Evolutionary conservation across 2,797 vertebrate species (phyloP), one percentile per base, ranked within the genome.

Genomic region (Acrossocheilus wenchowensis): DNA sequence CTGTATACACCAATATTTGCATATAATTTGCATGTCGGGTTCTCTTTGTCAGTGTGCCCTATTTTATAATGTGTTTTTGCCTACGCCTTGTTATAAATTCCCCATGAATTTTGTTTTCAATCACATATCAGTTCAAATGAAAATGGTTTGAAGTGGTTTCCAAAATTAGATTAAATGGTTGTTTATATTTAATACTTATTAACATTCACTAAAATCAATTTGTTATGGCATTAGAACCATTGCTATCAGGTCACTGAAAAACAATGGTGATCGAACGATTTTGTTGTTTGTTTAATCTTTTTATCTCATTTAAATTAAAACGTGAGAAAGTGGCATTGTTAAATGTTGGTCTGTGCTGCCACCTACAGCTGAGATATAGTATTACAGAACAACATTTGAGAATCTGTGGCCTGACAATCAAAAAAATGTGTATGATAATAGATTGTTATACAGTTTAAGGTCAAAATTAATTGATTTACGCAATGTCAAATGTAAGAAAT

Each of bases 281-380:
- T 52, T 52, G 19, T 36, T 77, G 15, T 43, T 43, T 72, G 36
- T 6, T 75, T 50, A 14, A 60, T n/a, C 7, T 10, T 74, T 17
- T 50, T 10, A 52, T 36, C 15, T 34, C 0, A 4, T 72, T 41
- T 72, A n/a, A 41, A n/a, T 21, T 43, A 26, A 41, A 5, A 72
- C 14, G 2, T 72, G 45, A 50, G 23, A 34, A 74, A 74, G 9
- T 69, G 11, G n/a, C n/a, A 26, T 45, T 36, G 39, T 15, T 78
- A 26, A 26, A 79, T 79, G 8, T 64, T 79, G 54, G 9, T 62
- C 15, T 79, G 23, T 79, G 36, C 54, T 79, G 39, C 12, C 23
- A 79, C n/a, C n/a, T 79, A 64, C 4, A 19, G 78, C 2, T 79
- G 23, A 78, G 77, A 78, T 9, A 26, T 41, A 78, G 75, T 14